Evolutionary conservation across 2,113 vertebrate genomes (phyloP), one percentile per base, ranked within the genome.

Genomic region (Ranitomeya imitator): DNA sequence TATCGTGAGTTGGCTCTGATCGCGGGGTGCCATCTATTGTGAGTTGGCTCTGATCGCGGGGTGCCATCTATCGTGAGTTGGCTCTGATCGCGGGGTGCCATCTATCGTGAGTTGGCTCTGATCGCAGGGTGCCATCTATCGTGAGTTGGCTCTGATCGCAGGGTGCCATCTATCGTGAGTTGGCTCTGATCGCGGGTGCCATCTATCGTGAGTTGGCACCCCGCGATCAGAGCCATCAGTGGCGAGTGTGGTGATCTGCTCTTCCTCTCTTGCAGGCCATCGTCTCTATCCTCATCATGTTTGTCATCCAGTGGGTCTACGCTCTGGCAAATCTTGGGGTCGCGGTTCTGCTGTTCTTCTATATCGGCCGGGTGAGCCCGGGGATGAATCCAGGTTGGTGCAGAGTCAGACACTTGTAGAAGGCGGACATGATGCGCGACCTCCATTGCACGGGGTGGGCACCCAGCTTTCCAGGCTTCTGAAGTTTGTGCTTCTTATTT

Each of bases 241-340:
- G 60, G 60, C 6, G 69, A 5, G 6, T 1, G 11, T 7, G 10
- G 51, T 21, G 0, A n/a, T 21, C 26, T 45, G 2, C 21, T 45
- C 14, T 18, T 31, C 31, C 74, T 16, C 52, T 65, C 14, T 18
- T 3, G 0, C 93, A 99, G 98, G 97, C 95, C 0, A 2, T 96
- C 1, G 88, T 94, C 73, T 99, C 97, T 31, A 88, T 99, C 86
- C 37, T 95, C 71, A 97, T 99, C 23, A 98, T 98, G 96, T 97
- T 99, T 94, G 94, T 98, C 83, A 99, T 98, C 91, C 96, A 99
- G 91, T 99, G 98, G 98, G 94, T 96, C 90, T 99, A 99, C 19
- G 96, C 98, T 18, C 92, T 99, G 52, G 90, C 94, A 86, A 98
- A 96, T 91, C 95, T 99, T 79, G 92, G 93, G 8, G 87, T 96